Percentiles rank a stretch among this genome's conserved stretches.
Evolutionary conservation across 2,113 vertebrate species (phyloP).

Genomic region (Prunella fulvescens): DNA sequence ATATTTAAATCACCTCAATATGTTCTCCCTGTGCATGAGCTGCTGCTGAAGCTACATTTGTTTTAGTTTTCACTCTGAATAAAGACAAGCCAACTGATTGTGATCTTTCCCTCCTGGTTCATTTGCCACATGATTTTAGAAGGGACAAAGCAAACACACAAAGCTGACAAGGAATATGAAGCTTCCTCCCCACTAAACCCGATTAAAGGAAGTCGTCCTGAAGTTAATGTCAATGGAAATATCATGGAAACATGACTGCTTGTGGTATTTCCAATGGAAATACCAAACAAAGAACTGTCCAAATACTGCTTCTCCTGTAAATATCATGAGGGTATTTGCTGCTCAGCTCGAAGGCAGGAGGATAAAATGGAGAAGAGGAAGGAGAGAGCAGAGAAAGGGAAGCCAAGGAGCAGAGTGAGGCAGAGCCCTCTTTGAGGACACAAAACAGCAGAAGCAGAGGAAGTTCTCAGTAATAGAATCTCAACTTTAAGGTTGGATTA

Average conservation of each 20-base stretch:
- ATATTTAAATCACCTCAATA: not conserved
- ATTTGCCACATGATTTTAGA: not conserved
- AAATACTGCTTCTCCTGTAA: conserved; percentile 57
- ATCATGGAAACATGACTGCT: conserved; percentile 48
- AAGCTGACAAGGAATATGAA: conserved; percentile 7
- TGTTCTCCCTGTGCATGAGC: not conserved
- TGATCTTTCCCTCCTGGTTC: not conserved
- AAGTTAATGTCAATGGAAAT: conserved; percentile 63
- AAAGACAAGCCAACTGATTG: conserved; percentile 21
- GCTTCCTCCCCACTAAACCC: not conserved
- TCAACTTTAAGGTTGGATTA: not conserved
- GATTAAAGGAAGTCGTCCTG: conserved; percentile 36
- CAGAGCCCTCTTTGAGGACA: not conserved
- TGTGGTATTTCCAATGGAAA: conserved; percentile 66
- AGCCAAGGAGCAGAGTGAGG: not conserved
- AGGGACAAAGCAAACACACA: conserved; percentile 12
- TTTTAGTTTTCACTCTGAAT: not conserved
- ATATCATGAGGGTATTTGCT: conserved; percentile 57
- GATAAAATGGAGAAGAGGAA: conserved; percentile 8
- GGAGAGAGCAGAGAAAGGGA: not conserved
- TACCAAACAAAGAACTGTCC: conserved; percentile 41
- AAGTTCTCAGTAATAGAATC: not conserved
- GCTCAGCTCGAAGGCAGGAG: conserved; percentile 8
- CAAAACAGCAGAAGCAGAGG: not conserved
- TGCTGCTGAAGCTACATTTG: not conserved